phyloP scores from a whole-genome alignment of 2,888 invertebrate genomes.

The Corbicula japonica region DNA sequence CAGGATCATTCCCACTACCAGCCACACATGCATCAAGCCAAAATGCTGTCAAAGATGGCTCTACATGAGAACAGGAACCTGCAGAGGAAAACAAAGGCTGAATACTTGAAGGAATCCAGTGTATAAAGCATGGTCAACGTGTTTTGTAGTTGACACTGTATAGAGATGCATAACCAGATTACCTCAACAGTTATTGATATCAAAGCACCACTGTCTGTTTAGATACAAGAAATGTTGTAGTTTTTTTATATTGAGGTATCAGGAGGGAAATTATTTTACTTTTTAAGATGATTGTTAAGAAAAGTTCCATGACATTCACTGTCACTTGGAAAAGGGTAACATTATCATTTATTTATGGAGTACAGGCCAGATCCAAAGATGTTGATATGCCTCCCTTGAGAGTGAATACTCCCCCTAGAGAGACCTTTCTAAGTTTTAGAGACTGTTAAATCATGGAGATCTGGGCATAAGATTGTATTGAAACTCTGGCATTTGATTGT shows the following conservation, averaged over 20 bases:
- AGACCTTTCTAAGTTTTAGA: too few relatives aligned
- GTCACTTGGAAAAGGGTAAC: too few relatives aligned
- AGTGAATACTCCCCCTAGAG: too few relatives aligned
- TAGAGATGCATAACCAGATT: neutral
- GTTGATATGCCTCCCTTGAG: too few relatives aligned
- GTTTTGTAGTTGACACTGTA: neutral
- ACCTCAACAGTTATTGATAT: neutral
- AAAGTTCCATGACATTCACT: too few relatives aligned
- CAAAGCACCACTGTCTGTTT: neutral
- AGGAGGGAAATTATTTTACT: neutral
- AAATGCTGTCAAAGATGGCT: constrained; percentile 49
- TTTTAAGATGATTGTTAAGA: neutral
- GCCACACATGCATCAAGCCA: constrained; percentile 60
- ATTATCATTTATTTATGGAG: too few relatives aligned
- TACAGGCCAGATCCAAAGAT: too few relatives aligned
- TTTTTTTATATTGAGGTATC: neutral
- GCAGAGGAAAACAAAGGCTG: constrained; percentile 41
- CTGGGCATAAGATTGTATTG: too few relatives aligned
- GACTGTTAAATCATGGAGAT: too few relatives aligned
- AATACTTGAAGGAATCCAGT: constrained; percentile 60
- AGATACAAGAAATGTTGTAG: neutral
- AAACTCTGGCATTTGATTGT: too few relatives aligned
- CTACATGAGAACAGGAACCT: constrained; percentile 38
- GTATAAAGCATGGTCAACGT: constrained; percentile 23
- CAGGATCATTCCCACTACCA: constrained; percentile 55